These are phyloP conservation scores for Oceanites oceanicus DNA, from an alignment of 2,113 vertebrate species.

Conservation along the genomic window DNA sequence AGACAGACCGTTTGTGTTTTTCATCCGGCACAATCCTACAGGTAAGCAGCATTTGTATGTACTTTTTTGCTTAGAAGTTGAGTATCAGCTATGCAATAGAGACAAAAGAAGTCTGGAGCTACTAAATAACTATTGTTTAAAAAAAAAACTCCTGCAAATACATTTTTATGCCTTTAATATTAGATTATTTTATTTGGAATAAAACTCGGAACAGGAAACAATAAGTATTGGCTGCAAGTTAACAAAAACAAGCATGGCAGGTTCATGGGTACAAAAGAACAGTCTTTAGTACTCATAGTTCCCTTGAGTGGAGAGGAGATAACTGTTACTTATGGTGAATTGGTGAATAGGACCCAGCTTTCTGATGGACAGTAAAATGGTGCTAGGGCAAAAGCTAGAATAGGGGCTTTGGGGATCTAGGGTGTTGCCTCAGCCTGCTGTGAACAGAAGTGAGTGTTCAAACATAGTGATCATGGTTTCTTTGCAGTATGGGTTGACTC, in stretches of 20 bases:
- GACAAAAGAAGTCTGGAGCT: not conserved
- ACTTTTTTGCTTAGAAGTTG: not conserved
- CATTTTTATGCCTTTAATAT: not conserved
- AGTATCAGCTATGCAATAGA: not conserved
- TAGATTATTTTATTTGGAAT: not conserved
- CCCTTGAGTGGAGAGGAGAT: not conserved
- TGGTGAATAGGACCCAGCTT: not conserved
- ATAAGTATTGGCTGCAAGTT: not conserved
- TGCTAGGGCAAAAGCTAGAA: not conserved
- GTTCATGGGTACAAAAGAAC: not conserved
- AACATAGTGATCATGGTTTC: rapidly evolving
- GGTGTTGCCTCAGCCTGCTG: not conserved
- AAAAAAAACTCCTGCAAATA: not conserved
- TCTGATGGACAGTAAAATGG: not conserved
- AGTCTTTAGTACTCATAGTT: not conserved
- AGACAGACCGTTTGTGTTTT: constrained; percentile 91
- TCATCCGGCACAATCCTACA: constrained; percentile 90
- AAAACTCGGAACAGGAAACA: not conserved
- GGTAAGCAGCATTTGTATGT: constrained; percentile 74
- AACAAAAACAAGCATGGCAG: not conserved
- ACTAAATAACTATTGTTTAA: not conserved
- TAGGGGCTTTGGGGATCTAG: not conserved
- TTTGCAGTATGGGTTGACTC: not conserved
- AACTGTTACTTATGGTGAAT: not conserved
- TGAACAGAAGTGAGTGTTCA: not conserved